Evolutionary conservation across 2,888 invertebrate genomes (phyloP).

Genomic region (Balanococcus diminutus): DNA sequence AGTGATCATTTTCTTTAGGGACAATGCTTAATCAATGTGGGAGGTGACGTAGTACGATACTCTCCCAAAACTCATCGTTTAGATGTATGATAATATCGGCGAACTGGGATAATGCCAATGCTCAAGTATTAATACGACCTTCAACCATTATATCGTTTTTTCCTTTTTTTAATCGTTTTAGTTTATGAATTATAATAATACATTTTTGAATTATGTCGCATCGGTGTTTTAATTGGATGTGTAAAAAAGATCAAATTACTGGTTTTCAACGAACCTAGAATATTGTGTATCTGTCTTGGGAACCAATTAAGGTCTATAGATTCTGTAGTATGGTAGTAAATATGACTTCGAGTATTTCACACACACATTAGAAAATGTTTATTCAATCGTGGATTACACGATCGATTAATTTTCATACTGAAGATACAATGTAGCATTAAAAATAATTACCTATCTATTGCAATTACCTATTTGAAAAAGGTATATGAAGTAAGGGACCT

Average conservation of each 20-base stretch:
- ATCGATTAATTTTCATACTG: too few species aligned
- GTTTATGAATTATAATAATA: constrained; percentile 7
- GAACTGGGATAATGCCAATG: neutral
- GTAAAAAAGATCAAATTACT: neutral
- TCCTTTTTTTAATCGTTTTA: neutral
- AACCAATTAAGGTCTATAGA: constrained; percentile 16
- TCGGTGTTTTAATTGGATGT: neutral
- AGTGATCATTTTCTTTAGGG: constrained; percentile 68
- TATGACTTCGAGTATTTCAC: neutral
- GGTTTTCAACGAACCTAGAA: neutral
- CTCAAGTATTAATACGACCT: neutral
- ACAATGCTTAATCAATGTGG: constrained; percentile 93
- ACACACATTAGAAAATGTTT: too few species aligned
- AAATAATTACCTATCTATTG: too few species aligned
- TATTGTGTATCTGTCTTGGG: neutral
- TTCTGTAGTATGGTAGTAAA: neutral
- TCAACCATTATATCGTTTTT: neutral
- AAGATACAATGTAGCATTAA: too few species aligned
- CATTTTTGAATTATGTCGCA: constrained; percentile 3
- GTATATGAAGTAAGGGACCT: too few species aligned
- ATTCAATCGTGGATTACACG: too few species aligned
- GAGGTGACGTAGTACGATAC: constrained; percentile 82
- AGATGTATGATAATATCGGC: neutral
- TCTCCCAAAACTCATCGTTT: constrained; percentile 1
- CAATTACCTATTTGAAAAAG: too few species aligned